Conservation (phyloP, 2,113 vertebrate genomes). For the Rhinopithecus roxellana region DNA sequence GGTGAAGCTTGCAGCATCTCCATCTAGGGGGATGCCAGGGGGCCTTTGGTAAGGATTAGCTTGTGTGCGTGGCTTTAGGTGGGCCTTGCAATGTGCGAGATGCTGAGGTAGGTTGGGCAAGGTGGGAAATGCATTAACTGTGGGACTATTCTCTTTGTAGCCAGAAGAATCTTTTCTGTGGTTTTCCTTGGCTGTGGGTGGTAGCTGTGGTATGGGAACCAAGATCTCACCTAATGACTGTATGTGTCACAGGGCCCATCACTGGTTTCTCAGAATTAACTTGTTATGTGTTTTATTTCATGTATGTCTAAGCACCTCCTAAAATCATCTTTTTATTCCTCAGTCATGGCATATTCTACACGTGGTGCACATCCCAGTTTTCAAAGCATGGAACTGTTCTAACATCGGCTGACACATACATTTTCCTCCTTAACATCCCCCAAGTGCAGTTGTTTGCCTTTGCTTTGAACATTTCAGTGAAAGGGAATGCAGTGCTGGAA, state of each 20-base stretch:
- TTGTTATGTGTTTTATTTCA: not conserved
- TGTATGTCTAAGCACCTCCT: rapidly evolving
- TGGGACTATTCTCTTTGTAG: not conserved
- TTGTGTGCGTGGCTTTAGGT: not conserved
- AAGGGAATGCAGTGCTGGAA: not conserved
- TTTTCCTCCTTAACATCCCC: not conserved
- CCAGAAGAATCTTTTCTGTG: not conserved
- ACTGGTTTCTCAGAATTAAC: not conserved
- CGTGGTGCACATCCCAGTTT: rapidly evolving
- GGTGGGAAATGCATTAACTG: not conserved
- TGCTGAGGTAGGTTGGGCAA: not conserved
- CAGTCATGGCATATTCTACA: not conserved
- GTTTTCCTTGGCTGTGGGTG: not conserved
- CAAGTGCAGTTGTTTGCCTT: not conserved
- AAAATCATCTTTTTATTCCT: not conserved
- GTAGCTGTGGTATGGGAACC: not conserved
- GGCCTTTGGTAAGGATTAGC: no score
- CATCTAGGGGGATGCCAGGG: not conserved
- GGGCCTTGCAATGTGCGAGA: not conserved
- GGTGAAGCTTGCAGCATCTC: no score
- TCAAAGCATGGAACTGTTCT: not conserved
- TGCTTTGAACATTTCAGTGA: no score
- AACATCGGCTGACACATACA: rapidly evolving
- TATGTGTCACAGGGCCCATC: no score
- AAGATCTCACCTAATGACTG: not conserved